Percentiles rank a stretch among this genome's conserved stretches.
These are phyloP conservation scores for Drosophila tanythrix DNA, from an alignment of 2,888 invertebrate genomes.

Conservation along the genomic window DNA sequence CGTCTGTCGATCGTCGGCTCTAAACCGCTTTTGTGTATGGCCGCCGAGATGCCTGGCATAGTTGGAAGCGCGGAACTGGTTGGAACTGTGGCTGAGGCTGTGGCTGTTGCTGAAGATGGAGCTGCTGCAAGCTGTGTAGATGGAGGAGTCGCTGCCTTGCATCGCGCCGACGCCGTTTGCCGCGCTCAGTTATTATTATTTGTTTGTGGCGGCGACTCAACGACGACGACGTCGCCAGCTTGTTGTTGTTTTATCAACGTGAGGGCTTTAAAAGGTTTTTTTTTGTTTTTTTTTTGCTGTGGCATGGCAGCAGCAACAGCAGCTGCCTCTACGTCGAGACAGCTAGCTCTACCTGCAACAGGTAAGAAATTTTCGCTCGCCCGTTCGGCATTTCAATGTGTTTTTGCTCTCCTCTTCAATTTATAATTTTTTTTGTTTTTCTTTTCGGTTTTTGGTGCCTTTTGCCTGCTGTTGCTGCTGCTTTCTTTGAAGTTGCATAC, in stretches of 20 bases:
- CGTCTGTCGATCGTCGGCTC: constrained; percentile 59
- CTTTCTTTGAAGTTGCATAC: constrained; percentile 76
- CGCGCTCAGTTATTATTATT: constrained; percentile 71
- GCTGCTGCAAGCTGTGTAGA: constrained; percentile 39
- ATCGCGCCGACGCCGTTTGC: constrained; percentile 63
- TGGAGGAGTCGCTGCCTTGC: constrained; percentile 57
- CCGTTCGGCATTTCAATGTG: constrained; percentile 72
- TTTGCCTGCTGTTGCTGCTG: constrained; percentile 55
- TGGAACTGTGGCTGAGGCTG: constrained; percentile 51
- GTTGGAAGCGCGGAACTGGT: constrained; percentile 76
- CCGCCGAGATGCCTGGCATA: constrained; percentile 77
- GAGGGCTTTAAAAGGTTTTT: constrained; percentile 79
- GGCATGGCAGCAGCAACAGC: constrained; percentile 70
- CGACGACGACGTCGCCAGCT: constrained; percentile 30
- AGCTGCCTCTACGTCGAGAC: constrained; percentile 32
- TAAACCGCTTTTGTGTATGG: constrained; percentile 77
- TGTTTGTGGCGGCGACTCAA: constrained; percentile 70
- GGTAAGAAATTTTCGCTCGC: constrained; percentile 76
- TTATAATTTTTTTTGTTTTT: constrained; percentile 37
- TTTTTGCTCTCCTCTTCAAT: constrained; percentile 52
- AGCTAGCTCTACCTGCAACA: constrained; percentile 71
- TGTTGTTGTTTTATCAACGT: constrained; percentile 63
- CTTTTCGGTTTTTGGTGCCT: constrained; percentile 44
- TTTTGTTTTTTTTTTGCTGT: constrained; percentile 37
- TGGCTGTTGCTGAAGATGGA: constrained; percentile 28